Base-by-base conservation (phyloP, 2,888 invertebrate species). In the Baccha elongata region DNA sequence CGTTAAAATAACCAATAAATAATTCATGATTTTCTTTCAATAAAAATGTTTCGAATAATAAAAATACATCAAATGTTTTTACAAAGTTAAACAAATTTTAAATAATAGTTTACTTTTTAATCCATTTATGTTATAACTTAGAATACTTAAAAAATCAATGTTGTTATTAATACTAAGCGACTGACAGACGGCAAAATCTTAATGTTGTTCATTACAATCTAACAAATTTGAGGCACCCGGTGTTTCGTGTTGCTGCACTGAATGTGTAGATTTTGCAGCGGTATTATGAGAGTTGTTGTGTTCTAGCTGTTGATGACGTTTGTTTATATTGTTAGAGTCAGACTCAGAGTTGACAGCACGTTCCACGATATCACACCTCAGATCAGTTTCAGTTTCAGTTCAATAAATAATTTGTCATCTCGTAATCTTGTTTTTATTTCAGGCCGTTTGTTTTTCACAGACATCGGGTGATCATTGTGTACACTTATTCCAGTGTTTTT, bases 11-110 rank as follows among this genome's bases (percentile, higher is more conserved):
- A 26, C 29, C 3, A 15, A 15, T 26, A 48, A 48, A 48, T 48
- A 29, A 29, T n/a, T 32, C 32, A 17, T 17, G 17, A 52, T 17
- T 52, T 17, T 32, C 17, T 32, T 52, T 17, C 6, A 48, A 6
- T 23, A 48, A 48, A 23, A 48, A 48, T 4, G 48, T 48, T 48
- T 48, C 48, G n/a, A 48, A 48, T 23, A 48, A 48, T 23, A 48
- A 48, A 48, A 46, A 46, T 48, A 48, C 7, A 48, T 48, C 48
- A 23, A 42, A 42, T 42, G 42, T 17, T 42, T 19, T 42, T 15
- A 42, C 19, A 42, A 17, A 42, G 42, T 42, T 42, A 42, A 42
- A 42, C 1, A 40, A 40, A 13, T 40, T 40, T 13, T 6, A 40
- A 40, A 40, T 40, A 13, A 40, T 40, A 40, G 13, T 40, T 13